phyloP scores from a whole-genome alignment of 2,113 vertebrate genomes.

The Sebastes schlegelii region DNA sequence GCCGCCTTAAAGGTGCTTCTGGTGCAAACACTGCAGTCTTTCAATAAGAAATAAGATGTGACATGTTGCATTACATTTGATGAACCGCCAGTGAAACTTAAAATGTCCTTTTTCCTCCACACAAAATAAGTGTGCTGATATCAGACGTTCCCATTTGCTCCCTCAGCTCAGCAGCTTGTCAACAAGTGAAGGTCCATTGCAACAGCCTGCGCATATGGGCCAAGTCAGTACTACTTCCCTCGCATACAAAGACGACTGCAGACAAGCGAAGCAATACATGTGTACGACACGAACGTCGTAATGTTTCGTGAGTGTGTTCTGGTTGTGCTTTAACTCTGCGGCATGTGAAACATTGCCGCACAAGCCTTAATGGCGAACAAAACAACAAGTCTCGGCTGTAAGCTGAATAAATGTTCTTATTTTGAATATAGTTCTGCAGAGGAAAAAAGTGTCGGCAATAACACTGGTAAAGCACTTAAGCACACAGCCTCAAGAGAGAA shows the following conservation, averaged over 20 bases:
- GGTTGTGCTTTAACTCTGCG: neutral
- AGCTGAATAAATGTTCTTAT: constrained; percentile 29
- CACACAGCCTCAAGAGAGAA: constrained; percentile 41
- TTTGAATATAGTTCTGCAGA: constrained; percentile 18
- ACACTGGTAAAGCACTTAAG: constrained; percentile 54
- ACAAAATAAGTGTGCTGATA: constrained; percentile 32
- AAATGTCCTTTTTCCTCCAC: constrained; percentile 8
- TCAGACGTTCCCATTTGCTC: constrained; percentile 38
- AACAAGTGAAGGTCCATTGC: constrained; percentile 55
- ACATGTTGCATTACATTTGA: constrained; percentile 26
- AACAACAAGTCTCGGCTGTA: neutral
- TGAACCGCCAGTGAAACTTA: constrained; percentile 27
- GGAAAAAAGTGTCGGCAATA: neutral
- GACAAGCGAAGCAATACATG: neutral
- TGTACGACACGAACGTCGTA: constrained; percentile 9
- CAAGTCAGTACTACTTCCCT: constrained; percentile 13
- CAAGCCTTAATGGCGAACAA: neutral
- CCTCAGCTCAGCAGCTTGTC: constrained; percentile 34
- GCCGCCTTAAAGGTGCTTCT: neutral
- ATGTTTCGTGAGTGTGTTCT: constrained; percentile 18
- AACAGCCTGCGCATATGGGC: constrained; percentile 12
- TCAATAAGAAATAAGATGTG: constrained; percentile 35
- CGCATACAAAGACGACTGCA: constrained; percentile 10
- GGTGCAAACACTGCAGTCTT: constrained; percentile 5
- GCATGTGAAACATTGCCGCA: constrained; percentile 3